Conservation (phyloP, 2,113 vertebrate genomes). For the Nannobrachium achirus region DNA sequence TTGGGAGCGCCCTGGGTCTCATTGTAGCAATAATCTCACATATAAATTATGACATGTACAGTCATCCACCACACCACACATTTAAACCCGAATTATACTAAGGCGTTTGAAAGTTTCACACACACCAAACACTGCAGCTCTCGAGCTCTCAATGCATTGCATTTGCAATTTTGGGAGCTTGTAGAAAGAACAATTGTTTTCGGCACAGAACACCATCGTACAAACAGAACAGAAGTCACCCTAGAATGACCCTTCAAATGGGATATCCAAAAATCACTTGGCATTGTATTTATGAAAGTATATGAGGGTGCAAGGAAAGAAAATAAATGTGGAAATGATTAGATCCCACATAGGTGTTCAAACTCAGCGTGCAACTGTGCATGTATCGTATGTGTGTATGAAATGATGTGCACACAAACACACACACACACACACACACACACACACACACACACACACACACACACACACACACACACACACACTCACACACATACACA, state of each 20-base stretch:
- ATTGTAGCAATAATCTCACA: slow-evolving; percentile 17
- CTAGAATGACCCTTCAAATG: slow-evolving; percentile 18
- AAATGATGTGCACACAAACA: neutral
- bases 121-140: no score
- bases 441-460: no score
- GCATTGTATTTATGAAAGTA: slow-evolving; percentile 57
- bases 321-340: slow-evolving; percentile 69
- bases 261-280: slow-evolving; percentile 55
- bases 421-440: no score
- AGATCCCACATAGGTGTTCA: slow-evolving; percentile 31
- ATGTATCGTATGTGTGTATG: slow-evolving; percentile 6
- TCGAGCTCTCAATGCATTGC: no score
- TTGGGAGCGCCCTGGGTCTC: slow-evolving; percentile 28
- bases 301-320: slow-evolving; percentile 35
- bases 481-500: no score
- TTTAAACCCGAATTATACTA: neutral
- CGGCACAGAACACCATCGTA: no score
- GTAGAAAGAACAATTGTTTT: no score
- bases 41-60: slow-evolving; percentile 55
- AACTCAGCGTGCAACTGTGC: neutral
- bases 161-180: no score
- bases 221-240: no score
- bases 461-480: no score
- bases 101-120: no score
- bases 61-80: slow-evolving; percentile 18